phyloP scores from a whole-genome alignment of 2,888 invertebrate species.

The Mesorhabditis belari region DNA sequence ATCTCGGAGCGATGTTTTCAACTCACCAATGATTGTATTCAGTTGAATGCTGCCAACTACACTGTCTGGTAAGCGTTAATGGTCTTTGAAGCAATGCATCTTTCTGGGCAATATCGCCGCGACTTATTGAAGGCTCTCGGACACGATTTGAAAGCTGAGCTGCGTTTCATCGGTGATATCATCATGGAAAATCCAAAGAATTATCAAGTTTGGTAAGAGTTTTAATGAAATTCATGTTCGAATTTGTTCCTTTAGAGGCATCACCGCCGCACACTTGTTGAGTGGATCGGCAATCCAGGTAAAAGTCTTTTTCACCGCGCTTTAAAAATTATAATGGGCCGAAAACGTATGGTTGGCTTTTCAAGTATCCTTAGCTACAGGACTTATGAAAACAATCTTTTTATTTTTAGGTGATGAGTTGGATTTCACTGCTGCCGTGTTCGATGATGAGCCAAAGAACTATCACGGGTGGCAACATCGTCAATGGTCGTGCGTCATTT shows the following conservation, averaged over 20 bases:
- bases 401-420: constrained; percentile 65
- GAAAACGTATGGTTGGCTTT: too few species aligned
- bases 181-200: constrained; percentile 87
- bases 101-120: constrained; percentile 66
- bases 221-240: neutral
- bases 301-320: too few species aligned
- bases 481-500: constrained; percentile 61
- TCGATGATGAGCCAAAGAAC: constrained; percentile 86
- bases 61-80: constrained; percentile 93
- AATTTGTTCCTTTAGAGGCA: constrained; percentile 68
- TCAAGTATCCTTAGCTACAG: too few species aligned
- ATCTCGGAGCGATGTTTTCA: constrained; percentile 78
- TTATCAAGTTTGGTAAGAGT: constrained; percentile 75
- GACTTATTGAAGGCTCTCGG: constrained; percentile 75
- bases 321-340: too few species aligned
- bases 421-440: constrained; percentile 71
- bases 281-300: constrained; percentile 69
- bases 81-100: too few species aligned
- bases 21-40: constrained; percentile 82
- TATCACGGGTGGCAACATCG: constrained; percentile 99
- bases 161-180: constrained; percentile 64
- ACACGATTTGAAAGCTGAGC: constrained; percentile 73
- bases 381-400: too few species aligned
- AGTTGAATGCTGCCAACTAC: constrained; percentile 91
- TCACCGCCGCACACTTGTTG: constrained; percentile 80